A percentile compares a stretch with the other conserved stretches of the same genome.
These are phyloP conservation scores for Drosophila kuntzei DNA, from an alignment of 2,888 invertebrate genomes.

Conservation along the genomic window DNA sequence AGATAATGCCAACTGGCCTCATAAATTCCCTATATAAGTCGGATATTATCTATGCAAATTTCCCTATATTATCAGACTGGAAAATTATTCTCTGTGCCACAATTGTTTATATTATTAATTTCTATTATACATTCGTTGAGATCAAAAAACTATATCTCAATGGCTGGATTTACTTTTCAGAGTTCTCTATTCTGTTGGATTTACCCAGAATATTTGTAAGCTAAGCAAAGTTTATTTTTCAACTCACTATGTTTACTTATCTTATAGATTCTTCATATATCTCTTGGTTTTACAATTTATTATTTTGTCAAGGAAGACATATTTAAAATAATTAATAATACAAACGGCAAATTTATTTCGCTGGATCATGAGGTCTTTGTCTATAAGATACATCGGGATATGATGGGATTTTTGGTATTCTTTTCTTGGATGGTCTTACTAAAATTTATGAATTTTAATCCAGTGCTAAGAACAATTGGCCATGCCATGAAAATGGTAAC, in stretches of 20 bases:
- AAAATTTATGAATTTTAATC: conserved; percentile 91
- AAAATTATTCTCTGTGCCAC: conserved; percentile 85
- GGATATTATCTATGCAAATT: conserved; percentile 86
- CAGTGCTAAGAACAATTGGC: conserved; percentile 86
- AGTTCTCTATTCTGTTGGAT: conserved; percentile 41
- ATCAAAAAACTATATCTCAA: conserved; percentile 86
- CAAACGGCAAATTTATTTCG: conserved; percentile 29
- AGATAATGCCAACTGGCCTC: conserved; percentile 90
- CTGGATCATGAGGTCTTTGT: conserved; percentile 88
- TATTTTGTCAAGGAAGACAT: background rate
- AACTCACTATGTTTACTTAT: background rate
- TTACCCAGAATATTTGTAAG: conserved; percentile 20
- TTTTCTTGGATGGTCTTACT: conserved; percentile 90
- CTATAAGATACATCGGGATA: conserved; percentile 87
- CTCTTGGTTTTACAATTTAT: conserved; percentile 58
- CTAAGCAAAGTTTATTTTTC: background rate
- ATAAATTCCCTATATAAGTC: conserved; percentile 86
- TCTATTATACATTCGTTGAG: conserved; percentile 88
- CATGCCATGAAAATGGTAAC: conserved; percentile 18
- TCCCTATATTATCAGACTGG: conserved; percentile 86
- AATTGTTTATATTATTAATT: conserved; percentile 86
- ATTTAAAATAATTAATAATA: background rate
- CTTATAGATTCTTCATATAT: conserved; percentile 62
- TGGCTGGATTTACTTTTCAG: conserved; percentile 86
- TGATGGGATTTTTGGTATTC: conserved; percentile 88